phyloP scores from a whole-genome alignment of 2,888 invertebrate genomes.

The Drosophila sordidapex region DNA sequence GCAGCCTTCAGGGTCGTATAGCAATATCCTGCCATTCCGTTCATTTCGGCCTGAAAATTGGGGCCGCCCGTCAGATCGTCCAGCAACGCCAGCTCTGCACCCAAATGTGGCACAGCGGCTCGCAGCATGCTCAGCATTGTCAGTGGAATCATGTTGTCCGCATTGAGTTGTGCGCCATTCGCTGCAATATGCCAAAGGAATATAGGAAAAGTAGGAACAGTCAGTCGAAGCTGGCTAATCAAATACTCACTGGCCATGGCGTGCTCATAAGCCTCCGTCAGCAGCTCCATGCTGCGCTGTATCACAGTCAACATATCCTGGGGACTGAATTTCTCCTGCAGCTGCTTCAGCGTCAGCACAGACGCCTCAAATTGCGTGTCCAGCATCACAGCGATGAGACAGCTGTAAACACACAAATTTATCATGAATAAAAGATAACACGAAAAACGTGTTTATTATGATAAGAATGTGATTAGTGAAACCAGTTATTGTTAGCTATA shows the following conservation, averaged over 20 bases:
- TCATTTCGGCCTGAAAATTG: constrained; percentile 84
- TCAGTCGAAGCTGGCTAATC: background rate
- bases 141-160: constrained; percentile 84
- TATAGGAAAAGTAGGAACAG: background rate
- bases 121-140: constrained; percentile 83
- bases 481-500: constrained; percentile 16
- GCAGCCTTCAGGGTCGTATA: constrained; percentile 84
- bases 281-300: constrained; percentile 83
- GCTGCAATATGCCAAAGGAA: constrained; percentile 50
- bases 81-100: constrained; percentile 84
- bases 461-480: constrained; percentile 9
- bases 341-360: constrained; percentile 80
- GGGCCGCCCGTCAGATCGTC: constrained; percentile 84
- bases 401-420: constrained; percentile 50
- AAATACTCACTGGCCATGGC: constrained; percentile 72
- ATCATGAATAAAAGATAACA: background rate
- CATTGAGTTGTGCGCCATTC: constrained; percentile 79
- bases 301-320: constrained; percentile 84
- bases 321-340: constrained; percentile 84
- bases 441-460: background rate
- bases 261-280: constrained; percentile 82
- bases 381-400: constrained; percentile 74
- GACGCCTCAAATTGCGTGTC: constrained; percentile 80
- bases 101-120: constrained; percentile 84
- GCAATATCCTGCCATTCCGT: constrained; percentile 84